Percentiles rank a stretch among this genome's conserved stretches.
phyloP scores from a whole-genome alignment of 2,888 invertebrate species.

The Spilarctia lutea region DNA sequence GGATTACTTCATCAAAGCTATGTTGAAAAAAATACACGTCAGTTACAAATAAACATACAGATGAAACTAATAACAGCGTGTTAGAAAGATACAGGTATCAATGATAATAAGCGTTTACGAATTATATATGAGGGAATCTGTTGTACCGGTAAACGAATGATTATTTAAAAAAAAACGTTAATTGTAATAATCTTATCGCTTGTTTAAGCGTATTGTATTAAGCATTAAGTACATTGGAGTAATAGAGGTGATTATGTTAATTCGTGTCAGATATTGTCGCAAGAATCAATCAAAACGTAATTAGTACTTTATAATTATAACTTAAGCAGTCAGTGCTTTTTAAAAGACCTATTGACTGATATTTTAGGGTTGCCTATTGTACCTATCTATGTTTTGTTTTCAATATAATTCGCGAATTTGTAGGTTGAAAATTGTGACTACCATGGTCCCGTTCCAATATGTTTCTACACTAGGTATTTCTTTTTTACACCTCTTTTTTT shows the following conservation, averaged over 20 bases:
- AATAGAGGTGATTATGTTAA: neutral
- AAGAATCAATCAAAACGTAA: neutral
- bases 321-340: neutral
- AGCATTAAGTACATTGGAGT: neutral
- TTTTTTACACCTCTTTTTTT: no score
- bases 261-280: neutral
- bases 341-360: neutral
- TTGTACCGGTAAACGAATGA: neutral
- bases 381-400: no score
- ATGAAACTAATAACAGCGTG: no score
- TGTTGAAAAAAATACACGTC: neutral
- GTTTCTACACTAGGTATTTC: no score
- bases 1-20: constrained; percentile 88
- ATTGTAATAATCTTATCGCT: neutral
- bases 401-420: no score
- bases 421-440: no score
- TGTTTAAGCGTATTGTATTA: neutral
- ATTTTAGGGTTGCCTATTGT: neutral
- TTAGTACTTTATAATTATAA: neutral
- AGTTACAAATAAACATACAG: no score
- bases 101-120: neutral
- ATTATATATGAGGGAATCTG: neutral
- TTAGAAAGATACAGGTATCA: neutral
- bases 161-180: neutral
- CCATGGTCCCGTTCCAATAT: no score